Conservation (phyloP, 2,888 invertebrate species). For the Pammene fasciana region DNA sequence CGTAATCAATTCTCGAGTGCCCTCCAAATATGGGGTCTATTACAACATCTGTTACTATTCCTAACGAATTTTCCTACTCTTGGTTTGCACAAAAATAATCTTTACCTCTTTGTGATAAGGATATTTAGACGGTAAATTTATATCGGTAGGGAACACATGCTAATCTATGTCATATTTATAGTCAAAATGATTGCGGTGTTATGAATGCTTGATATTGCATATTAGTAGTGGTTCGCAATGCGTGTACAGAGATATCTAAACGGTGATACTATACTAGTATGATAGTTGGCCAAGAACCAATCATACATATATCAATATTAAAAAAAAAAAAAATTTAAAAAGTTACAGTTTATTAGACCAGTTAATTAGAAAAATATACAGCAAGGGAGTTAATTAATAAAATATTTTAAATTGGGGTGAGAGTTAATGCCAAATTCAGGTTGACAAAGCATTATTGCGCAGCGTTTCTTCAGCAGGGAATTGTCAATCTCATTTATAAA, state of each 20-base stretch:
- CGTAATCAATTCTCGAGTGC: slow-evolving; percentile 77
- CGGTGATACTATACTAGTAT: neutral
- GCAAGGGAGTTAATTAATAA: no score
- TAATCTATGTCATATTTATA: slow-evolving; percentile 40
- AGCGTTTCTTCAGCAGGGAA: no score
- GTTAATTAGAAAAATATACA: neutral
- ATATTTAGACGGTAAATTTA: slow-evolving; percentile 39
- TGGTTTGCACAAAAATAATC: slow-evolving; percentile 43
- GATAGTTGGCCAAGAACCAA: neutral
- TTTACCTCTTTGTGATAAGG: slow-evolving; percentile 43
- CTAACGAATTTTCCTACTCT: neutral
- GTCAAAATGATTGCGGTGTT: slow-evolving; percentile 26
- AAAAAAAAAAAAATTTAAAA: no score
- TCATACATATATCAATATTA: no score
- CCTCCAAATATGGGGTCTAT: slow-evolving; percentile 72
- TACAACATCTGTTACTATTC: slow-evolving; percentile 72
- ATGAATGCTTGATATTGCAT: slow-evolving; percentile 25
- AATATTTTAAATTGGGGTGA: no score
- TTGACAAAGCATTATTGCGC: no score
- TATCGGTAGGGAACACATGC: slow-evolving; percentile 15
- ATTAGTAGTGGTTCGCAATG: slow-evolving; percentile 25
- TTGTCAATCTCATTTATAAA: no score
- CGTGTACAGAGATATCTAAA: slow-evolving; percentile 4
- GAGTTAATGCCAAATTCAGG: no score
- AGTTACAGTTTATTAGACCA: no score